Conservation (phyloP, 2,797 vertebrate genomes). For the Phyllotis vaccarum region DNA sequence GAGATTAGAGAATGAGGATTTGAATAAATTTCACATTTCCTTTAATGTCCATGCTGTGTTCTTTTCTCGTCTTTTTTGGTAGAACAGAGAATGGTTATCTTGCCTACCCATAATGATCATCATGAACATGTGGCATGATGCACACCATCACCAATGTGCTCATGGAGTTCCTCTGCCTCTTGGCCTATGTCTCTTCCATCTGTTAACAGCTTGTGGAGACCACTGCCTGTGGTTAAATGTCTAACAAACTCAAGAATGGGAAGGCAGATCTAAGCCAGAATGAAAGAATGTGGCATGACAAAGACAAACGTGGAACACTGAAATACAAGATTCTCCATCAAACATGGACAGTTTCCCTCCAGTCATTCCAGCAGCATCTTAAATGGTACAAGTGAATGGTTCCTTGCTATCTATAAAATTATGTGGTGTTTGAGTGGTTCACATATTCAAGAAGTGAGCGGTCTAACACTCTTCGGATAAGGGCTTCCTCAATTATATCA, state of each 20-base stretch:
- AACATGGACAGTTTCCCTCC: slow-evolving; percentile 16
- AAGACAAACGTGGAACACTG: slow-evolving; percentile 11
- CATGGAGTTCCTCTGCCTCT: background rate
- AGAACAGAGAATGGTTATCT: slow-evolving; percentile 52
- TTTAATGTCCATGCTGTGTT: slow-evolving; percentile 33
- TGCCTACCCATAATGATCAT: background rate
- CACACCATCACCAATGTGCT: background rate
- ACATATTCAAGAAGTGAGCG: slow-evolving; percentile 84
- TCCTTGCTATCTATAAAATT: slow-evolving; percentile 58
- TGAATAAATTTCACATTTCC: slow-evolving; percentile 41
- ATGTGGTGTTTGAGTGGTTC: slow-evolving; percentile 80
- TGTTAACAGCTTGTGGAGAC: background rate
- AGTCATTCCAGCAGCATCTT: slow-evolving; percentile 75
- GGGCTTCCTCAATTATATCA: slow-evolving; percentile 84
- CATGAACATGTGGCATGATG: background rate
- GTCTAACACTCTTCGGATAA: slow-evolving; percentile 85
- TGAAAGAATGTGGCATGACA: slow-evolving; percentile 61
- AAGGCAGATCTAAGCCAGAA: slow-evolving; percentile 53
- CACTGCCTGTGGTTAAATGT: slow-evolving; percentile 39
- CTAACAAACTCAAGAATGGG: slow-evolving; percentile 60
- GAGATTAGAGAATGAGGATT: slow-evolving; percentile 46
- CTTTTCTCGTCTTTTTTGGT: background rate
- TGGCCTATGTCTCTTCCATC: background rate
- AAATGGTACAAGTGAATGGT: background rate
- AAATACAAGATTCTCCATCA: slow-evolving; percentile 34